Base-by-base conservation (phyloP, 2,888 invertebrate species). In the Leucoma salicis region DNA sequence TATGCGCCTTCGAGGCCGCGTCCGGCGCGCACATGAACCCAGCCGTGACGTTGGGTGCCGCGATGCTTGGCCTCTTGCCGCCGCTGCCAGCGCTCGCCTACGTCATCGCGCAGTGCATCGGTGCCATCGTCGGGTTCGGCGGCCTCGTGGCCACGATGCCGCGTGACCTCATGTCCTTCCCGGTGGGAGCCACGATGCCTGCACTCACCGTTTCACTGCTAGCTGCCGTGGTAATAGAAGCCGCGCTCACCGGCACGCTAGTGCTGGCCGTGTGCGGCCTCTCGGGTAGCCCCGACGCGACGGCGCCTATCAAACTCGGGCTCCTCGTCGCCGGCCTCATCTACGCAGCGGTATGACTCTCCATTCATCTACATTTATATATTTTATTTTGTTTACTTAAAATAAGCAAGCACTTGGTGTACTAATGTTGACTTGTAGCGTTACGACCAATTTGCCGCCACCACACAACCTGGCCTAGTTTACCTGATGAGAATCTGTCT, bases 1-100 rank as follows among this genome's bases (percentile, higher is more conserved):
- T 66, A 40, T 61, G 74, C 54, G 79, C 72, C 41, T 93, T 95
- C 66, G 95, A 94, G 2, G 93, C 94, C 57, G 88, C 93, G 29
- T 95, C 95, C 10, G 95, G 94, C 35, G 94, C 94, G 13, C 95
- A 96, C 80, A 78, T 96, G 65, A 96, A 96, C 86, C 96, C 96
- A 0, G 92, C 94, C 2, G 94, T 96, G 11, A 94, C 95, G 10
- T 81, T 94, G 15, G 93, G 94, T 3, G 91, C 92, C 24, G 66
- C 93, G 36, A 68, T 94, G 42, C 66, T 90, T 47, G 91, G 92
- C 5, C 66, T 84, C 25, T 76, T 92, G 28, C 74, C 81, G 12
- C 69, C 90, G 25, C 40, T 33, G 25, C 57, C 68, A 2, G 82
- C 78, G 7, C 48, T 56, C 12, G 77, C 50, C 2, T 82, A 83